Base-by-base conservation (phyloP, 1,140 invertebrate species). In the Cepaea nemoralis region DNA sequence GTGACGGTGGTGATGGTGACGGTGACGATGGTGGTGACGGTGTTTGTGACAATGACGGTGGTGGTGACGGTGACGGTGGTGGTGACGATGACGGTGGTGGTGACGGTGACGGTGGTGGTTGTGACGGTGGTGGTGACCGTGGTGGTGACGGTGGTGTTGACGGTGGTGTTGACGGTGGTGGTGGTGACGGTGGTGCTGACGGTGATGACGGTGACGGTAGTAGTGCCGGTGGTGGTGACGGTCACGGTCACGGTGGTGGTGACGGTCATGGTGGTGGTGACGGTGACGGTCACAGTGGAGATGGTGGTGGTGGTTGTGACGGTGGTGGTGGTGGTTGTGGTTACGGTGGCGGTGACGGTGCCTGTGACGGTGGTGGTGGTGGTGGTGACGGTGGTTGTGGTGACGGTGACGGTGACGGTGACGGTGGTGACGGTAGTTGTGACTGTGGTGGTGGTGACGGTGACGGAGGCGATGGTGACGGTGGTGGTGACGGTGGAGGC, bases 401-500 rank as follows among this genome's bases (percentile, higher is more conserved):
- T n/a, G n/a, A n/a, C n/a, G n/a, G n/a, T n/a, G n/a, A n/a, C n/a
- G n/a, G n/a, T n/a, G n/a, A n/a, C n/a, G n/a, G n/a, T n/a, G n/a
- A n/a, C n/a, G n/a, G n/a, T n/a, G n/a, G n/a, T n/a, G n/a, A n/a
- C n/a, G n/a, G n/a, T n/a, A n/a, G n/a, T n/a, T n/a, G n/a, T n/a
- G n/a, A n/a, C n/a, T n/a, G n/a, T n/a, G n/a, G n/a, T n/a, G n/a
- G n/a, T n/a, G n/a, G n/a, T 16, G 76, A 35, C 67, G 76, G 33
- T 69, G 67, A 31, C 31, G 67, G n/a, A n/a, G n/a, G n/a, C n/a
- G n/a, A 39, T 35, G 70, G 10, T 35, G 70, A 73, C 14, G 33
- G 70, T 73, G 70, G 40, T 35, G 70, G 40, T 73, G 70, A 39
- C 37, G 8, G 40, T 31, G 8, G 70, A 12, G 70, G 37, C n/a